Conservation (phyloP, 2,888 invertebrate species). For the Muscina levida region DNA sequence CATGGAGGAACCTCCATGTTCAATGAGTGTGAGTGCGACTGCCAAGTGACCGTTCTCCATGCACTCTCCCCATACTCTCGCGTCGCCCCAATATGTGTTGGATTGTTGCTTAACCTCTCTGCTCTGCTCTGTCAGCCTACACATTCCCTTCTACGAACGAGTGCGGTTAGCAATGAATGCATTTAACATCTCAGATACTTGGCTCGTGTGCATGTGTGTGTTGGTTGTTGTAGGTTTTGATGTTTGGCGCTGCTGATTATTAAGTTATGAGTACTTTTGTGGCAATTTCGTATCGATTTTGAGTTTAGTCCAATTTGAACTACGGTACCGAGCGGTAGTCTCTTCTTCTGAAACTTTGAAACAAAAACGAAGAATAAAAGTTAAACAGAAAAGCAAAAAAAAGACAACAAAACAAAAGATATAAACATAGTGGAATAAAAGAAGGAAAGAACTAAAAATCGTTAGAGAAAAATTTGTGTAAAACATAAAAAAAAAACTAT, state of each 20-base stretch:
- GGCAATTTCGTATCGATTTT: constrained; percentile 67
- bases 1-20: neutral
- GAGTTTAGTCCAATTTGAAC: constrained; percentile 78
- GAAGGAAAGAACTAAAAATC: constrained; percentile 37
- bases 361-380: constrained; percentile 47
- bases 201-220: constrained; percentile 26
- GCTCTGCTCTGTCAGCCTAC: no score
- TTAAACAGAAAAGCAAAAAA: constrained; percentile 36
- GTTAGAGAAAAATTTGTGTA: constrained; percentile 39
- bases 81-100: neutral
- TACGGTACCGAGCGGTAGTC: constrained; percentile 78
- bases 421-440: neutral
- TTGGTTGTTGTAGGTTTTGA: constrained; percentile 59
- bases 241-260: constrained; percentile 55
- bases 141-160: constrained; percentile 34
- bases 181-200: constrained; percentile 42
- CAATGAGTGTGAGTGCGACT: no score
- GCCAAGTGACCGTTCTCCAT: no score
- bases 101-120: constrained; percentile 35
- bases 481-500: constrained; percentile 49
- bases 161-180: constrained; percentile 48
- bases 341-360: constrained; percentile 65
- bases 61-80: no score
- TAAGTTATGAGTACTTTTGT: constrained; percentile 66
- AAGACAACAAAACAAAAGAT: constrained; percentile 9